These are phyloP conservation scores for Silurus asotus DNA, from an alignment of 2,113 vertebrate genomes.

Conservation along the genomic window DNA sequence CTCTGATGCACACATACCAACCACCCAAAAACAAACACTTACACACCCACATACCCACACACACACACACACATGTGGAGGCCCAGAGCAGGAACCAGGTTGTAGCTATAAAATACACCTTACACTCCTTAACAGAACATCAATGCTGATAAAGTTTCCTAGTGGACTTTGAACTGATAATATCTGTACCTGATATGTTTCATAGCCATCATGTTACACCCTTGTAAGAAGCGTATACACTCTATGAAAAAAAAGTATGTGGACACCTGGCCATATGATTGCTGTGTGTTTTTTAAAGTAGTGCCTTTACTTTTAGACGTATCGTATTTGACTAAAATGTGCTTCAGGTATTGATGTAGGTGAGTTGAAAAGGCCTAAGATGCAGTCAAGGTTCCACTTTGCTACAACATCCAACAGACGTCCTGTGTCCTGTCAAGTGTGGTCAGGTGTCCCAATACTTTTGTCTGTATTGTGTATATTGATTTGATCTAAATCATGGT, in stretches of 20 bases:
- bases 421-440: too few relatives aligned
- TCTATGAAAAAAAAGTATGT: too few relatives aligned
- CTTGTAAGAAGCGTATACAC: background rate
- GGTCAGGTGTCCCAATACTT: too few relatives aligned
- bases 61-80: background rate
- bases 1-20: background rate
- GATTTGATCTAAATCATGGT: background rate
- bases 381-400: too few relatives aligned
- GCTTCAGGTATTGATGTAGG: too few relatives aligned
- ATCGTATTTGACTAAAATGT: too few relatives aligned
- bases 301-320: too few relatives aligned
- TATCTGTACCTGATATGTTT: background rate
- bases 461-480: background rate
- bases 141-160: background rate
- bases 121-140: background rate
- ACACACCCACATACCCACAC: background rate
- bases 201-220: background rate
- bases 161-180: background rate
- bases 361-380: too few relatives aligned
- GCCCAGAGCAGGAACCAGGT: background rate
- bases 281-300: too few relatives aligned
- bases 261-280: too few relatives aligned
- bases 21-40: background rate
- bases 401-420: too few relatives aligned
- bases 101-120: background rate